These are phyloP conservation scores for Momotus momota DNA, from an alignment of 2,797 vertebrate species.

Conservation along the genomic window DNA sequence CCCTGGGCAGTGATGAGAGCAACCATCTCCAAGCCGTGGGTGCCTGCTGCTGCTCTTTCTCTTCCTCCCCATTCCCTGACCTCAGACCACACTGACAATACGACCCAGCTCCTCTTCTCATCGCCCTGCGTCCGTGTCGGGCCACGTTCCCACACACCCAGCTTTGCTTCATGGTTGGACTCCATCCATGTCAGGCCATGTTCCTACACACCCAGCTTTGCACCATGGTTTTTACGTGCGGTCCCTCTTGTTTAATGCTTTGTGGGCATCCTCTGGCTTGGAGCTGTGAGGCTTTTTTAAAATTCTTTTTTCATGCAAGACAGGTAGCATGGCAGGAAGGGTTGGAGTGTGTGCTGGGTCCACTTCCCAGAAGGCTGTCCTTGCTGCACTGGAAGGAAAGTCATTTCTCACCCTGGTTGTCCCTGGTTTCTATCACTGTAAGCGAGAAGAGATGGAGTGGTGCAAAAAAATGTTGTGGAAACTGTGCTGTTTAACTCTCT, in stretches of 20 bases:
- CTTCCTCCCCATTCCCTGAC: neutral
- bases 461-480: neutral
- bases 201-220: neutral
- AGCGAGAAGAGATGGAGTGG: neutral
- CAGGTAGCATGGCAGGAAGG: neutral
- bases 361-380: neutral
- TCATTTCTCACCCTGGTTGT: neutral
- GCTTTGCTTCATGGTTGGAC: no score
- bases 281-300: neutral
- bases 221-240: neutral
- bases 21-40: neutral
- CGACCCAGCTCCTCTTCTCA: neutral
- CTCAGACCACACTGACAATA: fast-evolving
- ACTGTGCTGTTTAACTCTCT: neutral
- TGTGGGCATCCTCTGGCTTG: neutral
- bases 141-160: no score
- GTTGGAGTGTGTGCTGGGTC: neutral
- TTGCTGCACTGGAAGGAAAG: neutral
- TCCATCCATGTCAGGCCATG: neutral
- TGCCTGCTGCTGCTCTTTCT: neutral
- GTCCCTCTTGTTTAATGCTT: neutral
- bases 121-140: fast-evolving
- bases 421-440: neutral
- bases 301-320: neutral
- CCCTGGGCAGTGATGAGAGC: neutral